Evolutionary conservation across 1,140 invertebrate species (phyloP), one percentile per base, ranked within the genome.

Genomic region (Zaprionus kolodkinae): DNA sequence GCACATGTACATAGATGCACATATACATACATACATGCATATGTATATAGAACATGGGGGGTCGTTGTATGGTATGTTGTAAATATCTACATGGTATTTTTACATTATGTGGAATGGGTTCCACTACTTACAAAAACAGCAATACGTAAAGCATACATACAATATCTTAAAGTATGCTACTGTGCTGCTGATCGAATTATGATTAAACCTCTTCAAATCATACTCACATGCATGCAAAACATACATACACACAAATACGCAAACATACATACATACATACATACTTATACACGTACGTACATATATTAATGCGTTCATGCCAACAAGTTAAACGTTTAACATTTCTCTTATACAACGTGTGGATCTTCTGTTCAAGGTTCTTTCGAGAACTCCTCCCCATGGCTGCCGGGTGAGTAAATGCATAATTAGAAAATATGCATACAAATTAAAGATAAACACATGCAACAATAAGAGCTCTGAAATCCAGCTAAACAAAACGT

Each of bases 401-500:
- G 45, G 12, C 45, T 21, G 13, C 45, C 40, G n/a, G 40, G 40
- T 12, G 50, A 71, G 61, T 30, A 61, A 70, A 73, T 33, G 56
- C 62, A 78, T 85, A 85, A 85, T 85, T 81, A 70, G 64, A 78
- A 84, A 85, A 85, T 85, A 59, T 85, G 74, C 69, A 84, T 77
- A 70, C 45, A 75, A 85, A 81, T 81, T 80, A 63, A 66, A 85
- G 74, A 85, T 81, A 85, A 84, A 85, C 81, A 85, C 78, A 81
- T 87, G 83, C 72, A 87, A 87, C 77, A 84, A 76, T 87, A 75
- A 81, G 77, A 88, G 77, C 70, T 78, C 64, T 48, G 76, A 88
- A 83, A 84, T 78, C 73, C 72, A 80, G 74, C 84, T 70, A 83
- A 88, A 87, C 84, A 87, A 87, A 87, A 80, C 84, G 55, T 68